Evolutionary conservation across 2,797 vertebrate species (phyloP).

Genomic region (Peromyscus nudipes): DNA sequence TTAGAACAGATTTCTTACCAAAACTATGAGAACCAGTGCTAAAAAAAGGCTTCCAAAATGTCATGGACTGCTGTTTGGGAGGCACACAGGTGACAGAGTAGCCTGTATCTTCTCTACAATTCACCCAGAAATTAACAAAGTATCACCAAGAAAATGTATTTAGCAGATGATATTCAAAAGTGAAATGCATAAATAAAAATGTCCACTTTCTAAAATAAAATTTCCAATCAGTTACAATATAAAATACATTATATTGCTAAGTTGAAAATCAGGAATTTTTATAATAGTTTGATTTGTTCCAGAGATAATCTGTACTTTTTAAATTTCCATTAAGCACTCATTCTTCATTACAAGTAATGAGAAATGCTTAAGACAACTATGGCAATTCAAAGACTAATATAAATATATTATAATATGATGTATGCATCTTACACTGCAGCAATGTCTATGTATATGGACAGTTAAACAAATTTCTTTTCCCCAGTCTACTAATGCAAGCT

Average conservation of each 20-base stretch:
- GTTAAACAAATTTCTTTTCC: background rate
- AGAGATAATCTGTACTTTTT: background rate
- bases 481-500: background rate
- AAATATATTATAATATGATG: background rate
- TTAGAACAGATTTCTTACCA: background rate
- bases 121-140: slow-evolving; percentile 3
- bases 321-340: background rate
- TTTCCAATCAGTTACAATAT: background rate
- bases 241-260: background rate
- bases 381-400: background rate
- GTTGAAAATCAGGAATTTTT: background rate
- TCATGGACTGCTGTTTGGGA: too few relatives aligned
- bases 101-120: background rate
- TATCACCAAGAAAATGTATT: background rate
- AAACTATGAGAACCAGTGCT: background rate
- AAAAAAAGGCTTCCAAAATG: background rate
- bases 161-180: background rate
- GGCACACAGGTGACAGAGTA: background rate
- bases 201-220: background rate
- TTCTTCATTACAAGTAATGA: background rate
- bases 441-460: background rate
- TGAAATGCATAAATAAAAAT: background rate
- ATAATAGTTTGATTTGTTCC: background rate
- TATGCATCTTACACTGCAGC: background rate
- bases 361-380: background rate